Base-by-base conservation (phyloP, 1,140 invertebrate species). In the Scaptomyza montana region DNA sequence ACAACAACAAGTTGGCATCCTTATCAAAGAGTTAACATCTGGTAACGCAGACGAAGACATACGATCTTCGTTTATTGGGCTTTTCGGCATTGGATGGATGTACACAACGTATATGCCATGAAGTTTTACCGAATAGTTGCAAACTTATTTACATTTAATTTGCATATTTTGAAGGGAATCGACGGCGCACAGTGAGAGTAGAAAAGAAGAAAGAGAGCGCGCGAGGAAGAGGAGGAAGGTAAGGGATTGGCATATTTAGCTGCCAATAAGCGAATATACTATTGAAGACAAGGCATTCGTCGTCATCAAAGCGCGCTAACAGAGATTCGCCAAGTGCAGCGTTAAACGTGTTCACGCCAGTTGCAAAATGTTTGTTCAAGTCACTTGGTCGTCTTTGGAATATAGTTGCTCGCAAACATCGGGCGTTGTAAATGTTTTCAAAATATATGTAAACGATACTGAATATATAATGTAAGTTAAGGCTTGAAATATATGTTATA, bases 71-170 rank as follows among this genome's bases (percentile, higher is more conserved):
- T 12, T 12, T 12, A 43, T 43, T 43, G 12, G 39, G 5, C 39
- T 43, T 43, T 43, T 43, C 39, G 39, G 39, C 39, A 43, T 43
- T 43, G 39, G 39, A 43, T 43, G 39, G 39, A 43, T 21, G 46
- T 50, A n/a, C 16, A 19, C 12, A 50, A 57, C 33, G 19, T 60
- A 30, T 55, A 19, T 21, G 16, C 51, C 53, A 47, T 46, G 50
- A n/a, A 46, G 8, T 46, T 51, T 66, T 51, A 59, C 21, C 21
- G 49, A 86, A 90, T 90, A 90, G 86, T 90, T 90, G 72, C 64
- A 79, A 73, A 49, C 74, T 81, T 82, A 90, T 90, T 90, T 90
- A 90, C 87, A 90, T 90, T 90, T 82, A 80, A 90, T 90, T 90
- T 90, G 87, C 87, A 90, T 90, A 82, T 86, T 90, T 73, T 55